Base-by-base conservation (phyloP, 2,797 vertebrate species). In the Myiothlypis coronata region DNA sequence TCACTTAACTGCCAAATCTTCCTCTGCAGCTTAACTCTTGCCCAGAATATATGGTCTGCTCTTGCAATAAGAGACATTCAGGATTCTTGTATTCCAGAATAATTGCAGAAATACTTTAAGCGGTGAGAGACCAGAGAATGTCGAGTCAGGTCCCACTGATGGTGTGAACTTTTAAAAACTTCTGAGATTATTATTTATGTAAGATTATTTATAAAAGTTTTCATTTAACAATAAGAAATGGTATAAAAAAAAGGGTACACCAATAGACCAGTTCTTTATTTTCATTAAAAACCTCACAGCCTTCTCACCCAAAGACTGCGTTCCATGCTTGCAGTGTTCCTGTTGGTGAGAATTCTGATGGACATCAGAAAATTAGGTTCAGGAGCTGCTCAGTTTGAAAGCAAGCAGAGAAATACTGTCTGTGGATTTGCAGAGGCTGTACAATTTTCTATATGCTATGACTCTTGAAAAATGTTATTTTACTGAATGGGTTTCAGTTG, bases 121-220 rank as follows among this genome's bases (percentile, higher is more conserved):
- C 24, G 27, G 89, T 50, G 43, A 90, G 90, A 87, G 75, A 87
- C 83, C 65, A 94, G 93, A 90, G 95, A 85, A 87, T 52, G 64
- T 92, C 61, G 43, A 85, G 24, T 90, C 60, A 74, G 67, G 72
- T 82, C 72, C 0, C 2, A 71, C 50, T 34, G 57, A 63, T 13
- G 1, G 47, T 19, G 17, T 83, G 63, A 93, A 76, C 87, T 79
- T 93, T 61, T 93, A 32, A 65, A 86, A 92, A 72, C 46, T 86
- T 83, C 67, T 26, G 75, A 81, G 61, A 50, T 78, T 57, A 65
- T 87, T 96, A 92, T 94, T 96, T 96, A 95, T 93, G 61, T 61
- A 93, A 87, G 82, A 43, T 50, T 96, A 95, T 97, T 95, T 96
- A 96, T 95, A 50, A 88, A 88, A 72, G 15, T 79, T 91, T 94